A percentile compares a stretch with the other conserved stretches of the same genome.
Evolutionary conservation across 2,888 invertebrate genomes (phyloP).

Genomic region (Drosophila koepferae): DNA sequence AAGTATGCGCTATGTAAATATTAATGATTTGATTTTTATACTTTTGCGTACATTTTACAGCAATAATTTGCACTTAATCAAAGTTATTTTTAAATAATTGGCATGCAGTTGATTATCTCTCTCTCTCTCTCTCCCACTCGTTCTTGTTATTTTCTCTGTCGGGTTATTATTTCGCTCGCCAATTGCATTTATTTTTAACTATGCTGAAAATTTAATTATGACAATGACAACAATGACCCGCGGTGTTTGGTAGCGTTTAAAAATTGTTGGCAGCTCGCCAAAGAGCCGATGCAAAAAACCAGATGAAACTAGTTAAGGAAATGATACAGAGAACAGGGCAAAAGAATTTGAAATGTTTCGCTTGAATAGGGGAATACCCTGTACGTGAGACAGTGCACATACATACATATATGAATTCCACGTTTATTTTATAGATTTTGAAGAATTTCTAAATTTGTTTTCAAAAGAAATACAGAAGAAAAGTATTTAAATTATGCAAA

Average conservation of each 20-base stretch:
- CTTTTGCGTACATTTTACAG: background rate
- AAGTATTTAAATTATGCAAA: conserved; percentile 2
- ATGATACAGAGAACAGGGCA: conserved; percentile 18
- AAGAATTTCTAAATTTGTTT: background rate
- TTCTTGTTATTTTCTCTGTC: background rate
- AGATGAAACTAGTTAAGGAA: conserved; percentile 52
- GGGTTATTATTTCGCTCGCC: background rate
- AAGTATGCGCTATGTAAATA: conserved; percentile 5
- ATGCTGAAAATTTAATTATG: conserved; percentile 41
- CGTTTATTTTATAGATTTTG: background rate
- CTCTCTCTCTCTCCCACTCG: background rate
- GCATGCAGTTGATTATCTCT: background rate
- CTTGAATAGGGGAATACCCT: conserved; percentile 18
- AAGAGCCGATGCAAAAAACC: conserved; percentile 36
- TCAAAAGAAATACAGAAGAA: background rate
- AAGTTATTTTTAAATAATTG: conserved; percentile 36
- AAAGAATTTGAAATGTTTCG: background rate
- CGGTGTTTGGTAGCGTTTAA: conserved; percentile 36
- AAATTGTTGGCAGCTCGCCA: conserved; percentile 66
- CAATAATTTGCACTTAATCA: conserved; percentile 9
- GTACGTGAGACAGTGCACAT: background rate
- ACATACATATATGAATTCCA: background rate
- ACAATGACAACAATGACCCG: conserved; percentile 70
- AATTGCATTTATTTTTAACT: conserved; percentile 30
- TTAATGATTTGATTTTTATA: conserved; percentile 2